These are phyloP conservation scores for Setipinna tenuifilis DNA, from an alignment of 2,797 vertebrate genomes.

Conservation along the genomic window DNA sequence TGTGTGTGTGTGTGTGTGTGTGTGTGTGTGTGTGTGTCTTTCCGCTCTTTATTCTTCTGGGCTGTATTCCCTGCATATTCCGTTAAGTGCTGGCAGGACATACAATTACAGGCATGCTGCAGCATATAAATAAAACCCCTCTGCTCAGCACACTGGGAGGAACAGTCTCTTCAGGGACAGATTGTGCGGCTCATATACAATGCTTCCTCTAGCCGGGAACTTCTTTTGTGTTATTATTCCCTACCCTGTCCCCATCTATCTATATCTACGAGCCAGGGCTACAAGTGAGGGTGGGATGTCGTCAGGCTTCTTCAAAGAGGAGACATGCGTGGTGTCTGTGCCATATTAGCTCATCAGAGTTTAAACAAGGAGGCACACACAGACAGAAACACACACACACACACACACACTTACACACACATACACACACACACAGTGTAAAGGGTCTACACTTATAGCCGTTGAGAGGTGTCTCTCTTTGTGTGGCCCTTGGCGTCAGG, in stretches of 20 bases:
- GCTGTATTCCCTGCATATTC: conserved; percentile 7
- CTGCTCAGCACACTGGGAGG: background rate
- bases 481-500: background rate
- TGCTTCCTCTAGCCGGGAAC: background rate
- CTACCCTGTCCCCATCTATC: background rate
- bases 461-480: background rate
- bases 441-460: background rate
- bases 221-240: background rate
- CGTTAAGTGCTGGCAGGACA: background rate
- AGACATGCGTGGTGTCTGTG: background rate
- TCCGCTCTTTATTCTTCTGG: background rate
- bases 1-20: background rate
- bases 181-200: background rate
- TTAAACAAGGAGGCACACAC: background rate
- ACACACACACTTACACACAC: conserved; percentile 6
- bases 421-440: background rate
- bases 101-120: background rate
- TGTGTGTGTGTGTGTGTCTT: conserved; percentile 1
- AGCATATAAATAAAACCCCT: background rate
- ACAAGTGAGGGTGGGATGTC: background rate
- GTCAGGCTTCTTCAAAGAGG: background rate
- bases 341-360: background rate
- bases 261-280: background rate
- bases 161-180: background rate
- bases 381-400: background rate